A percentile compares a stretch with the other conserved stretches of the same genome.
Evolutionary conservation across 1,140 invertebrate species (phyloP).

Genomic region (Ceratosolen solmsi): DNA sequence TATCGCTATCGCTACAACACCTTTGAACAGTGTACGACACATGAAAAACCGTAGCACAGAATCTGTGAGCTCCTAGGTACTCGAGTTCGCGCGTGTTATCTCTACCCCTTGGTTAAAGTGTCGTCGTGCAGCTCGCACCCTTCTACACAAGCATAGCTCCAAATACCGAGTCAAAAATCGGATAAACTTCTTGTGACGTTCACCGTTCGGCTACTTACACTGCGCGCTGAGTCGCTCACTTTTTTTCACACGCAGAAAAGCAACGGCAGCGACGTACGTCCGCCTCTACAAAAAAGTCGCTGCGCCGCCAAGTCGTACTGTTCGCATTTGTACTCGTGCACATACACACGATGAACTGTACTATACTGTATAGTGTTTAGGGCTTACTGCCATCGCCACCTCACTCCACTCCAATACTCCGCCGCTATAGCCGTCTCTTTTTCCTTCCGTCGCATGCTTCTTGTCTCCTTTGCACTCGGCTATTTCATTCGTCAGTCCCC

Average conservation of each 20-base stretch:
- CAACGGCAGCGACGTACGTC: not conserved
- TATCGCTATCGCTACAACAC: not conserved
- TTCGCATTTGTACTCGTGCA: too few species aligned
- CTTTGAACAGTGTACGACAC: not conserved
- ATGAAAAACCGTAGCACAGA: conserved; percentile 9
- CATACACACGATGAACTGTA: too few species aligned
- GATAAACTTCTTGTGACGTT: not conserved
- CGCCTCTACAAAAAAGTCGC: not conserved
- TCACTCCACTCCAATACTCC: too few species aligned
- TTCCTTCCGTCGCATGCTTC: too few species aligned
- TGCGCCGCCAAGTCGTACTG: conserved; percentile 7
- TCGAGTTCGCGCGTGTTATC: not conserved
- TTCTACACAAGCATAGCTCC: not conserved
- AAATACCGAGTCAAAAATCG: not conserved
- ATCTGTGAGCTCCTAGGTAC: not conserved
- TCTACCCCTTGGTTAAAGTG: not conserved
- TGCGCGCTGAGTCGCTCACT: not conserved
- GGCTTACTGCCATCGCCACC: too few species aligned
- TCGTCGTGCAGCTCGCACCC: not conserved
- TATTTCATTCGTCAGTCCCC: too few species aligned
- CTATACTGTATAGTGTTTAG: too few species aligned
- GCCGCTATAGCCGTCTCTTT: too few species aligned
- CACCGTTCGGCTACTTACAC: not conserved
- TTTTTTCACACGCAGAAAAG: not conserved
- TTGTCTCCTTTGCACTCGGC: too few species aligned